Base-by-base conservation (phyloP, 2,888 invertebrate species). In the Tortricodes alternella region DNA sequence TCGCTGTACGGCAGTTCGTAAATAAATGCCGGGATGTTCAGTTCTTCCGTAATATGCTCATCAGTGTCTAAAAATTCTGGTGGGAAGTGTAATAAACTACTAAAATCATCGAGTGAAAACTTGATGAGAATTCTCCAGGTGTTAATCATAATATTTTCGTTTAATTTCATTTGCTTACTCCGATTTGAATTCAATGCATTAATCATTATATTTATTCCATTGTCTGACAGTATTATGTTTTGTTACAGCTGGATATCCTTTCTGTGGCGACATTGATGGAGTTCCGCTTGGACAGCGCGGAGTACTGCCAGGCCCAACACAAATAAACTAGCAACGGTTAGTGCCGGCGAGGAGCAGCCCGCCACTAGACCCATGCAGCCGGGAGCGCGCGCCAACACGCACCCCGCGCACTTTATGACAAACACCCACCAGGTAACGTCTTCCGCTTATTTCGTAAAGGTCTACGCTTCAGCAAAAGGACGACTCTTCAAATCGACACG, bases 241-340 rank as follows among this genome's bases (percentile, higher is more conserved):
- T 76, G 78, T 94, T 94, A 11, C 93, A 96, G 96, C 94, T 95
- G 94, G 94, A 93, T 92, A 94, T 94, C 93, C 94, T 94, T 95
- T 94, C 94, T 93, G 95, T 95, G 94, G 95, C 94, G 94, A 95
- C 95, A 95, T 96, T 95, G 95, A 97, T 97, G 97, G 97, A 97
- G 97, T 97, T 97, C 96, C 95, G 96, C 93, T 96, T 97, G 95
- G 97, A 97, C 94, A 97, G 97, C 92, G 97, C 97, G 93, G 97
- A 98, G 93, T 98, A 97, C 94, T 98, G 98, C 96, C 97, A 97
- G 94, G 97, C 97, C 92, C 98, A 98, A 95, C 97, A 97, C 97
- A 97, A 96, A 96, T 96, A 96, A 94, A 91, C 87, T 73, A 66
- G 78, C 75, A 83, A 85, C 78, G 74, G 74, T 72, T 71, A 62